Evolutionary conservation across 2,113 vertebrate genomes (phyloP).

Genomic region (Tichodroma muraria): DNA sequence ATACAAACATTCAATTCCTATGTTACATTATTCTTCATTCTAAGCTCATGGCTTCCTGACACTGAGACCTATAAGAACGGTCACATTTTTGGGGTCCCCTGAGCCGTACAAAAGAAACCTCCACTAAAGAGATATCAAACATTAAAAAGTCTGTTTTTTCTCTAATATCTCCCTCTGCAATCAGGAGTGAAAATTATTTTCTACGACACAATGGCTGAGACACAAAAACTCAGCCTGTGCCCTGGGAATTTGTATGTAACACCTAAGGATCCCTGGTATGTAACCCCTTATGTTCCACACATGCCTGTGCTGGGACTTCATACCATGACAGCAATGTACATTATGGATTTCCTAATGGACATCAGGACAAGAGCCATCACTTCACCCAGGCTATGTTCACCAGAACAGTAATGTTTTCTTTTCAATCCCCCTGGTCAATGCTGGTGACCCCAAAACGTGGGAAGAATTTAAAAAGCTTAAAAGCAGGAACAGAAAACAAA

Average conservation of each 20-base stretch:
- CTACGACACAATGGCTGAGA: background rate
- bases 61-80: background rate
- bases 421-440: background rate
- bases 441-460: background rate
- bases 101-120: background rate
- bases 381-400: background rate
- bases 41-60: background rate
- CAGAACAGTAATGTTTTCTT: background rate
- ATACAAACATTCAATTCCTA: background rate
- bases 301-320: background rate
- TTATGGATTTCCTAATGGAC: background rate
- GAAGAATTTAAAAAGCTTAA: background rate
- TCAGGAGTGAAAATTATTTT: background rate
- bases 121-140: background rate
- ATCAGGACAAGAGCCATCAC: background rate
- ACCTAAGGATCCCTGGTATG: background rate
- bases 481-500: background rate
- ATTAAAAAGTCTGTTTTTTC: background rate
- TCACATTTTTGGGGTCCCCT: background rate
- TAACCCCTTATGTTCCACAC: background rate
- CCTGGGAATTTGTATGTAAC: accelerated
- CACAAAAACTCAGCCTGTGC: background rate
- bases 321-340: background rate
- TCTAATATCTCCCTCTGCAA: background rate
- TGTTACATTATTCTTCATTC: background rate